Percentiles rank a stretch among this genome's conserved stretches.
phyloP scores from a whole-genome alignment of 2,113 vertebrate species.

The Turdus rufiventris region DNA sequence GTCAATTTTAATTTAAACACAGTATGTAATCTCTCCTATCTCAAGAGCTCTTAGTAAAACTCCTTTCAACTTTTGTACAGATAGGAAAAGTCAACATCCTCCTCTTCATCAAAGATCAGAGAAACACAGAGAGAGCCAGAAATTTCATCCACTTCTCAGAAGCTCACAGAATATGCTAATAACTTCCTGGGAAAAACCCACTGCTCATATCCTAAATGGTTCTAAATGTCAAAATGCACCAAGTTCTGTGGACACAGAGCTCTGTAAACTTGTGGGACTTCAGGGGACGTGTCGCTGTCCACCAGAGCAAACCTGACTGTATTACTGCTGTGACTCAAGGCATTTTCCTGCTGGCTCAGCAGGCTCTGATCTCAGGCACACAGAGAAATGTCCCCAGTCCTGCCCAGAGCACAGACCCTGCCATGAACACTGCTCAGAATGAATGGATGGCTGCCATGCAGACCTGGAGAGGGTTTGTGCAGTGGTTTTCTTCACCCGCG shows the following conservation, averaged over 20 bases:
- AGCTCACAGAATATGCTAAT: neutral
- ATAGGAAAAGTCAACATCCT: neutral
- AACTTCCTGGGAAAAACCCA: neutral
- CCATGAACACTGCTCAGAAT: neutral
- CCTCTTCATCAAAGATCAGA: neutral
- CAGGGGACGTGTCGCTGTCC: rapidly evolving
- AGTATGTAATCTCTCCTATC: neutral
- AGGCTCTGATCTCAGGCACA: neutral
- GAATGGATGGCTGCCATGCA: neutral
- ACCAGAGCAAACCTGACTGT: neutral
- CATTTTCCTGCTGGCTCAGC: neutral
- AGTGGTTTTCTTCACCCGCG: neutral
- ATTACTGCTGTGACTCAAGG: neutral
- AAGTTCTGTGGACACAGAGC: neutral
- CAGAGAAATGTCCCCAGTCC: neutral
- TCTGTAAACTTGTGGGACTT: neutral
- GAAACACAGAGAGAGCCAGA: neutral
- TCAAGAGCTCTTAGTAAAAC: neutral
- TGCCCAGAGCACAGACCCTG: neutral
- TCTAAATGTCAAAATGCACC: neutral
- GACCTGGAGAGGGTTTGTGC: neutral
- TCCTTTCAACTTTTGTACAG: neutral
- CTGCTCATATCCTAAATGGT: neutral
- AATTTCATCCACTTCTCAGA: neutral
- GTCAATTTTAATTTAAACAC: neutral